phyloP scores from a whole-genome alignment of 2,797 vertebrate species.

The Danio tinwini region DNA sequence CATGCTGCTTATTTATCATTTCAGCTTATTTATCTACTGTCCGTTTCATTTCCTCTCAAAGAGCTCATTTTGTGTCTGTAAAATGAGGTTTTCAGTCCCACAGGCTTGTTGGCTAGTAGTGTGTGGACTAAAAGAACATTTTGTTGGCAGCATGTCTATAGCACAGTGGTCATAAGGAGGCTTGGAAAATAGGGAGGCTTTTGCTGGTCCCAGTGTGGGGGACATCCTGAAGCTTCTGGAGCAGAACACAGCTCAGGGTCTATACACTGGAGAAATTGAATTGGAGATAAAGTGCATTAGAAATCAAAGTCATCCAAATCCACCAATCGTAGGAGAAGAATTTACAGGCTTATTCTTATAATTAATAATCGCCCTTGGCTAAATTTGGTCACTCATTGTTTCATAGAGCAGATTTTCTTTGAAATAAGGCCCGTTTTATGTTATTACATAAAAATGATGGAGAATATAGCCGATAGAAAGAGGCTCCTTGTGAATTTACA shows the following conservation, averaged over 20 bases:
- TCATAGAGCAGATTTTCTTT: constrained; percentile 12
- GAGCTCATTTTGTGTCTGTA: not conserved
- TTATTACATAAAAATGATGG: constrained; percentile 16
- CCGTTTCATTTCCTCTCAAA: not conserved
- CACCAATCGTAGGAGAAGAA: not conserved
- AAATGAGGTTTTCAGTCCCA: not conserved
- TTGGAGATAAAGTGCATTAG: constrained; percentile 16
- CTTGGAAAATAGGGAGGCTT: constrained; percentile 1
- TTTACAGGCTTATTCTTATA: not conserved
- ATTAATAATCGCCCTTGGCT: constrained; percentile 1
- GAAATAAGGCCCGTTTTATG: not conserved
- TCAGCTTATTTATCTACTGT: not conserved
- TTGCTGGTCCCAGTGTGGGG: not conserved
- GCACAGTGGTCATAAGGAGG: constrained; percentile 1
- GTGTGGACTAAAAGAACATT: constrained; percentile 15
- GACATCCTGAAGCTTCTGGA: not conserved
- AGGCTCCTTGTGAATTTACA: not conserved
- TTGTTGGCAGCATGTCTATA: not conserved
- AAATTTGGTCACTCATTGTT: constrained; percentile 15
- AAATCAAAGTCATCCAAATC: constrained; percentile 17
- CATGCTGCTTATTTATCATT: no score
- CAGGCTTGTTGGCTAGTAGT: constrained; percentile 4
- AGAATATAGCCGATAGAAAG: not conserved
- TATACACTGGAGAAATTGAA: constrained; percentile 4
- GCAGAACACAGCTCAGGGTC: constrained; percentile 8